These are phyloP conservation scores for Lacerta viridis DNA, from an alignment of 2,797 vertebrate genomes.

Conservation along the genomic window DNA sequence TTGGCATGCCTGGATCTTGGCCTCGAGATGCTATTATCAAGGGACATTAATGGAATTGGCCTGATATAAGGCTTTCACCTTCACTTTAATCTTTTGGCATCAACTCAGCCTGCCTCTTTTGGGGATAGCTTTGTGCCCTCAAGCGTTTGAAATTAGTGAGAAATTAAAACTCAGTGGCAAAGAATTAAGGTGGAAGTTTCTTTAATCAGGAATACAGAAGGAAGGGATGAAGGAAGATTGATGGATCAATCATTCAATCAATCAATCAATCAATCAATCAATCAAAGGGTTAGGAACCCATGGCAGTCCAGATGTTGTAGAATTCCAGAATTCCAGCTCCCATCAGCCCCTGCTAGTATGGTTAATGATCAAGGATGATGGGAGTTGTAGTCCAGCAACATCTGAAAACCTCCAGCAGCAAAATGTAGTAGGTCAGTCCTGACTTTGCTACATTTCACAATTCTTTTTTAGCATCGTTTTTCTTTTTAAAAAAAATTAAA, in stretches of 20 bases:
- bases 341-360: no score
- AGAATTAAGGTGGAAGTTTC: neutral
- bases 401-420: no score
- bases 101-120: conserved; percentile 19
- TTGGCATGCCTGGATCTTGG: conserved; percentile 57
- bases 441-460: neutral
- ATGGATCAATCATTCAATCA: neutral
- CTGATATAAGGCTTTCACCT: conserved; percentile 54
- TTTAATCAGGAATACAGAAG: neutral
- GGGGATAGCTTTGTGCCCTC: conserved; percentile 22
- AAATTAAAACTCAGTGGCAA: conserved; percentile 38
- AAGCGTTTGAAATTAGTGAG: conserved; percentile 32
- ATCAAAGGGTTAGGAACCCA: neutral
- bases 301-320: no score
- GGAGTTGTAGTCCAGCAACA: no score
- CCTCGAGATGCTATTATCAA: conserved; percentile 49
- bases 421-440: neutral
- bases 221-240: neutral
- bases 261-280: neutral
- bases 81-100: conserved; percentile 52
- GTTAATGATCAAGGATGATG: no score
- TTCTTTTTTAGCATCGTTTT: neutral
- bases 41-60: conserved; percentile 58
- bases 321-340: no score
- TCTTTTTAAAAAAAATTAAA: neutral